Evolutionary conservation across 2,113 vertebrate genomes (phyloP).

Genomic region (Ranitomeya imitator): DNA sequence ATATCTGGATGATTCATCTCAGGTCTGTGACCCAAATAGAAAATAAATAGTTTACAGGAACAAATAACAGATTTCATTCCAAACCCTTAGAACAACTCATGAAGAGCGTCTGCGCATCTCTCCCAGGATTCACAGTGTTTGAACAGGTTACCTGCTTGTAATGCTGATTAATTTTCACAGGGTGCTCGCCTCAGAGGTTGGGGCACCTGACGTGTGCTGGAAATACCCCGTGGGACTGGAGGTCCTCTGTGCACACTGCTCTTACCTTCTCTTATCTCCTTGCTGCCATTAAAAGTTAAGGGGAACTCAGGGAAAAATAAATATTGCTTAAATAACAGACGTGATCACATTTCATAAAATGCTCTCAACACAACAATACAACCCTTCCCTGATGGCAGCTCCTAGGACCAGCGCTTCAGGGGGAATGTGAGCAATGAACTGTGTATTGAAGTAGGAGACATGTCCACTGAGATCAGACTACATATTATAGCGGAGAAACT

Average conservation of each 20-base stretch:
- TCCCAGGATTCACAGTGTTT: slow-evolving; percentile 15
- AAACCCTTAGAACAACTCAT: slow-evolving; percentile 12
- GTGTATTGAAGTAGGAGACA: neutral
- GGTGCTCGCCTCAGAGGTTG: slow-evolving; percentile 35
- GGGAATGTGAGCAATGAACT: neutral
- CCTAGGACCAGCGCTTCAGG: neutral
- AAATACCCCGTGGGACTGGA: neutral
- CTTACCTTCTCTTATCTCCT: neutral
- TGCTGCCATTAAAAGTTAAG: neutral
- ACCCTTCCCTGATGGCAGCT: neutral
- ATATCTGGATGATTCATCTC: slow-evolving; percentile 5
- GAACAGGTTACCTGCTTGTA: slow-evolving; percentile 35
- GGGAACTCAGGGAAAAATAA: neutral
- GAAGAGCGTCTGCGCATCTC: slow-evolving; percentile 21
- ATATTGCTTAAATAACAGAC: neutral
- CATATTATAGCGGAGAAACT: neutral
- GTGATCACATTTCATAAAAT: neutral
- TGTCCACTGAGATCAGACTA: neutral
- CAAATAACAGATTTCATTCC: slow-evolving; percentile 36
- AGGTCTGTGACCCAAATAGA: slow-evolving; percentile 15
- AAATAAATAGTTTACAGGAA: slow-evolving; percentile 28
- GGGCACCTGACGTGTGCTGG: neutral
- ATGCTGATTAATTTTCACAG: slow-evolving; percentile 33
- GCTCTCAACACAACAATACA: neutral
- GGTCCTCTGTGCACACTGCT: neutral